These are phyloP conservation scores for Temnothorax rugatulus DNA, from an alignment of 2,888 invertebrate genomes.

Conservation along the genomic window DNA sequence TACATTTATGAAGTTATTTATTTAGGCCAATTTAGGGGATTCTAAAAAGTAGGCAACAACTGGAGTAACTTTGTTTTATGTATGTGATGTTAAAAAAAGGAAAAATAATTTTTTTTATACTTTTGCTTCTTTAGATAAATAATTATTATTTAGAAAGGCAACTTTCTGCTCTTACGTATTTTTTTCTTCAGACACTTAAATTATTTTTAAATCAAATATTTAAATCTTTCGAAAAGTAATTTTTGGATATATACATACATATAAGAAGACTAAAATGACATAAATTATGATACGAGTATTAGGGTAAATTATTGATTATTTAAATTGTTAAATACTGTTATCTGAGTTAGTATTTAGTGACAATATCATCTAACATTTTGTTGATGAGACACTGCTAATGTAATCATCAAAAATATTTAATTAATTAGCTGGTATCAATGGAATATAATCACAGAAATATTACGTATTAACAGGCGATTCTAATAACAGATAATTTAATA, in stretches of 20 bases:
- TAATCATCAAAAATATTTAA: conserved; percentile 29
- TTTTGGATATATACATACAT: background rate
- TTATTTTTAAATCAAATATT: background rate
- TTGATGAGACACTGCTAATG: conserved; percentile 11
- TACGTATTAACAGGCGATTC: conserved; percentile 14
- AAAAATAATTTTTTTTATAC: background rate
- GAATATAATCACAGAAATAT: conserved; percentile 15
- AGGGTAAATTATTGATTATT: background rate
- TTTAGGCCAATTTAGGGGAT: background rate
- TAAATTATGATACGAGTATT: background rate
- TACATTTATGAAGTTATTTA: background rate
- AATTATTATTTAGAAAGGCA: background rate
- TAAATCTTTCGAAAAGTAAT: background rate
- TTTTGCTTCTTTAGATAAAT: background rate
- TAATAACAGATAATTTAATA: conserved; percentile 39
- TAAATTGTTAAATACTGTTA: background rate
- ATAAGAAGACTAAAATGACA: background rate
- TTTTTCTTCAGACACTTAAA: background rate
- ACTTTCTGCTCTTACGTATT: background rate
- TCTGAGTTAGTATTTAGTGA: background rate
- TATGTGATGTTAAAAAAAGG: background rate
- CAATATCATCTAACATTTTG: conserved; percentile 32
- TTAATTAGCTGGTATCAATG: conserved; percentile 6
- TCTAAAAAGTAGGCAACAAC: background rate
- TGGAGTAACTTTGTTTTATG: background rate